These are phyloP conservation scores for Dasysyrphus tricinctus DNA, from an alignment of 2,888 invertebrate genomes.

Conservation along the genomic window DNA sequence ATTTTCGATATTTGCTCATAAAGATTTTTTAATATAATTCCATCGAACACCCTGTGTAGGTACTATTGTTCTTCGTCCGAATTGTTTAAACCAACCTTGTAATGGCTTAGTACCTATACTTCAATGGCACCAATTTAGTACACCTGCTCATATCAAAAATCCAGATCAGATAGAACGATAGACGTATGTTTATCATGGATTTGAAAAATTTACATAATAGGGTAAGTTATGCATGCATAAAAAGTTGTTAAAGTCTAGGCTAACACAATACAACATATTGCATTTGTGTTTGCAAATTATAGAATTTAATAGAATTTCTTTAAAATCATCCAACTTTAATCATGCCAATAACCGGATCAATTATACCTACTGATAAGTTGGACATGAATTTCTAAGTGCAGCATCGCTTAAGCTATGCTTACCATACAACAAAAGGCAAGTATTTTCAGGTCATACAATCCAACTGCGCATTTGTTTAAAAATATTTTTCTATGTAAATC, in stretches of 20 bases:
- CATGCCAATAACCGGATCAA: conserved; percentile 65
- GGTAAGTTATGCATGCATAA: background rate
- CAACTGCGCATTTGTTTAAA: conserved; percentile 37
- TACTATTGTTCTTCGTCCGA: background rate
- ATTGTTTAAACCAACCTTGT: background rate
- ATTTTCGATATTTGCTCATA: too few species aligned
- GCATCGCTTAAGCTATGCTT: conserved; percentile 15
- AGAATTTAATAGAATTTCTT: conserved; percentile 44
- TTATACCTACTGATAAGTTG: background rate
- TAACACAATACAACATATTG: background rate
- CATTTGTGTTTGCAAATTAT: conserved; percentile 28
- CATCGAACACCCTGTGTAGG: too few species aligned
- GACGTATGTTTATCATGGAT: background rate
- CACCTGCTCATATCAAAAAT: conserved; percentile 1
- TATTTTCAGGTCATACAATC: conserved; percentile 14
- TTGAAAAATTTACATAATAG: conserved; percentile 4
- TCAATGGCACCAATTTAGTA: background rate
- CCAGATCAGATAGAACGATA: background rate
- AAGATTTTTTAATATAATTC: too few species aligned
- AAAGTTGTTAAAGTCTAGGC: conserved; percentile 2
- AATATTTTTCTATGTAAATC: background rate
- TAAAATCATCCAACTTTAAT: conserved; percentile 30
- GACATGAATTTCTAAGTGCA: conserved; percentile 42
- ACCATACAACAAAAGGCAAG: background rate
- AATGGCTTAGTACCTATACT: background rate